Percentiles rank a stretch among this genome's conserved stretches.
Evolutionary conservation across 1,140 invertebrate genomes (phyloP).

Genomic region (Limonius californicus): DNA sequence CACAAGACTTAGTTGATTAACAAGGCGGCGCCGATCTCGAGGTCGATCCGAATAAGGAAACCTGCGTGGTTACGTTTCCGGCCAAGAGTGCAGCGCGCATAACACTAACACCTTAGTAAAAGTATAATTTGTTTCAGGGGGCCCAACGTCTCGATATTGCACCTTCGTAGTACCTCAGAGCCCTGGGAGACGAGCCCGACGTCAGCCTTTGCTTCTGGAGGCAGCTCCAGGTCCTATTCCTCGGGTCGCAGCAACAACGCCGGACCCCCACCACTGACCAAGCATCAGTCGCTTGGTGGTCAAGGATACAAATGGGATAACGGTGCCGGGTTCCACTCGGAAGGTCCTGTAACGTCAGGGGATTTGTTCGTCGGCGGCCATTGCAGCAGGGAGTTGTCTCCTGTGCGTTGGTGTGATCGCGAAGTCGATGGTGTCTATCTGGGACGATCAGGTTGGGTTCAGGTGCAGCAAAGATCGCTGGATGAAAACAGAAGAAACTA

Average conservation of each 20-base stretch:
- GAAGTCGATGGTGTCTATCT: slow-evolving; percentile 59
- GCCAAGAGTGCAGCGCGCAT: neutral
- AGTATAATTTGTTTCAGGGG: slow-evolving; percentile 49
- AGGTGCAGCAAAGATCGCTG: slow-evolving; percentile 56
- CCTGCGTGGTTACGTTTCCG: neutral
- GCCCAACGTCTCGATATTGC: slow-evolving; percentile 55
- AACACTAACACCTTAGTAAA: neutral
- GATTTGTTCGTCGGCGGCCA: slow-evolving; percentile 47
- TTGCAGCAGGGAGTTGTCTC: slow-evolving; percentile 55
- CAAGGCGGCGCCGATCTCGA: neutral
- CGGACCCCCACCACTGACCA: slow-evolving; percentile 36
- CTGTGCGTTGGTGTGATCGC: slow-evolving; percentile 58
- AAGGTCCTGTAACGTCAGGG: slow-evolving; percentile 47
- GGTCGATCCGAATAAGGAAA: neutral
- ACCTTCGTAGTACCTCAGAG: slow-evolving; percentile 54
- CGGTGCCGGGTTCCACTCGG: slow-evolving; percentile 37
- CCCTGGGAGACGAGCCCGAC: slow-evolving; percentile 49
- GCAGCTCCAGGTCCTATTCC: slow-evolving; percentile 33
- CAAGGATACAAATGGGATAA: slow-evolving; percentile 36
- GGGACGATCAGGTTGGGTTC: slow-evolving; percentile 57
- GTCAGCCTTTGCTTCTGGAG: slow-evolving; percentile 22
- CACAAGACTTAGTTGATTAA: neutral
- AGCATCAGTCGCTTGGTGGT: slow-evolving; percentile 42
- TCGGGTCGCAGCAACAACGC: slow-evolving; percentile 18
- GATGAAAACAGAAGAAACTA: slow-evolving; percentile 53